Conservation (phyloP, 2,797 vertebrate species). For the Girardinus metallicus region DNA sequence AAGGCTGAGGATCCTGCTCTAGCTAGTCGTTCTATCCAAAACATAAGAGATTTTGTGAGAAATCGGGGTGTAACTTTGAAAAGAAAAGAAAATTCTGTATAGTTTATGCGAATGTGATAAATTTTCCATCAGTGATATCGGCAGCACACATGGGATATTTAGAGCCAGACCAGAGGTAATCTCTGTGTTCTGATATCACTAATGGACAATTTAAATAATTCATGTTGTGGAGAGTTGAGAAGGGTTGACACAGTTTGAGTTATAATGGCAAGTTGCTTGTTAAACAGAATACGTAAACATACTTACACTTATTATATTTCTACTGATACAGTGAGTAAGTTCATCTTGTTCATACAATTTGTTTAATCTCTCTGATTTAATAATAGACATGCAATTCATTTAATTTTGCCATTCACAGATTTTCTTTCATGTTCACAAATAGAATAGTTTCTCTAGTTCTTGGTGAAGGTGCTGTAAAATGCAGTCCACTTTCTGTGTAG, state of each 20-base stretch:
- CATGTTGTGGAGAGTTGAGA: not conserved
- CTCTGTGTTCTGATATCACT: not conserved
- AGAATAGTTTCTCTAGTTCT: not conserved
- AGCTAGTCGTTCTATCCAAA: not conserved
- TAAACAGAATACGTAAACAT: not conserved
- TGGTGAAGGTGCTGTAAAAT: not conserved
- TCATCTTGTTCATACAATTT: not conserved
- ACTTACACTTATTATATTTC: not conserved
- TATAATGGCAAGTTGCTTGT: not conserved
- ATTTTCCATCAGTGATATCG: not conserved
- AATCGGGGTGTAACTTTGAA: not conserved
- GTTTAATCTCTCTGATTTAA: not conserved
- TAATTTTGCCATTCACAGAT: not conserved
- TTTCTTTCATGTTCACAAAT: not conserved
- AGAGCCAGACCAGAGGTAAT: not conserved
- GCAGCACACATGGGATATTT: not conserved
- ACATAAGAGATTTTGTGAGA: not conserved
- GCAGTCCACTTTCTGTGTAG: not conserved
- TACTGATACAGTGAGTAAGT: not conserved
- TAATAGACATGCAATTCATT: not conserved
- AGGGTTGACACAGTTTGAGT: not conserved
- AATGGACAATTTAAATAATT: not conserved
- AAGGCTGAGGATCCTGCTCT: not conserved
- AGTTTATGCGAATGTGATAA: not conserved
- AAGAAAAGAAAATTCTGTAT: constrained; percentile 2